phyloP scores from a whole-genome alignment of 2,113 vertebrate species.

The Chloebia gouldiae region DNA sequence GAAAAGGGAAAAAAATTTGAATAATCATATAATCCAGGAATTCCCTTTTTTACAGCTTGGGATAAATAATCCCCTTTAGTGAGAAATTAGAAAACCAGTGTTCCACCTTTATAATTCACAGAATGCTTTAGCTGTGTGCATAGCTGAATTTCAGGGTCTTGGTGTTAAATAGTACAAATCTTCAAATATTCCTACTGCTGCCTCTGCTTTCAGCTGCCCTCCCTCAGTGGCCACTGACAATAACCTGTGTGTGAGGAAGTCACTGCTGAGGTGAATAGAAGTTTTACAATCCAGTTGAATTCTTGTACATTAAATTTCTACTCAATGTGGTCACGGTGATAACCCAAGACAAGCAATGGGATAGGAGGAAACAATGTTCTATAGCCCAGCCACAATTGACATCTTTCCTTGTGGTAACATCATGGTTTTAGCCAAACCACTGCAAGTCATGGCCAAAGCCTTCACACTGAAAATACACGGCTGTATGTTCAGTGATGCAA shows the following conservation, averaged over 20 bases:
- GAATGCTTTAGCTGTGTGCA: neutral
- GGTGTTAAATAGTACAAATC: neutral
- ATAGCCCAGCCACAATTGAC: neutral
- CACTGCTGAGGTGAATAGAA: neutral
- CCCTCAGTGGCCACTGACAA: neutral
- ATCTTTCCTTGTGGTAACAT: neutral
- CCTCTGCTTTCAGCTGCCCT: neutral
- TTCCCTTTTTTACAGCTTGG: neutral
- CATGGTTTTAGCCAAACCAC: neutral
- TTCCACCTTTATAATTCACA: neutral
- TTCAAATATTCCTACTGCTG: neutral
- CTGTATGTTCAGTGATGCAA: neutral
- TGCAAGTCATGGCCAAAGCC: neutral
- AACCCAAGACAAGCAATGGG: neutral
- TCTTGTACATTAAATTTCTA: neutral
- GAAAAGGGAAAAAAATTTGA: fast-evolving
- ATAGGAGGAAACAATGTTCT: neutral
- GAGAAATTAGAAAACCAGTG: neutral
- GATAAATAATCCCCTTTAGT: neutral
- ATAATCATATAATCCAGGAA: neutral
- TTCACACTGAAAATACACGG: neutral
- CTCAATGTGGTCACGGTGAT: neutral
- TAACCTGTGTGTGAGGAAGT: neutral
- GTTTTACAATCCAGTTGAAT: neutral
- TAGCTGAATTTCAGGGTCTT: neutral